Evolutionary conservation across 1,140 invertebrate species (phyloP).

Genomic region (Megathymus violae): DNA sequence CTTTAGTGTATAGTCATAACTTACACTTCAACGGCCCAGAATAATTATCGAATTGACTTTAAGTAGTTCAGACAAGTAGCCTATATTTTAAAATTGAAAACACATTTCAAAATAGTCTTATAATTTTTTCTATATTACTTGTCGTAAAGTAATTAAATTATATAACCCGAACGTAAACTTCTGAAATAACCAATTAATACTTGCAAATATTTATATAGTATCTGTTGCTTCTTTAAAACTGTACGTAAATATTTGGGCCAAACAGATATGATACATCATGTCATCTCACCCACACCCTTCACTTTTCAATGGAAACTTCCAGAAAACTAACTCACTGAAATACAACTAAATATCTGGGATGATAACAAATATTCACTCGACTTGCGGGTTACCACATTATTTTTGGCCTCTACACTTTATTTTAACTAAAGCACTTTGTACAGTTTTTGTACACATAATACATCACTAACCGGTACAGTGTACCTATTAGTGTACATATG

Average conservation of each 20-base stretch:
- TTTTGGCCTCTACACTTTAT: background rate
- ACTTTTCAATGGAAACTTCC: no score
- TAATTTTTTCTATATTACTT: background rate
- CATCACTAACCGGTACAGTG: background rate
- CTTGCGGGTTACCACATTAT: no score
- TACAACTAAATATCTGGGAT: no score
- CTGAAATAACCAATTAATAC: background rate
- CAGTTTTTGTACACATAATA: background rate
- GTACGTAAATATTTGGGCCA: background rate
- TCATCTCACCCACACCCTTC: background rate
- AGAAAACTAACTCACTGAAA: no score
- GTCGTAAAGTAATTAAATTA: background rate
- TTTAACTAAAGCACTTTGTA: background rate
- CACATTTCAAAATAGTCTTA: background rate
- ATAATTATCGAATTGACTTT: background rate
- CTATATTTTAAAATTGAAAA: background rate
- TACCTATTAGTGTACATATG: background rate
- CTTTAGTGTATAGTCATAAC: no score
- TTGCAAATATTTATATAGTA: background rate
- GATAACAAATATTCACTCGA: no score
- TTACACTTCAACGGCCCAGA: background rate
- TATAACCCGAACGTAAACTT: background rate
- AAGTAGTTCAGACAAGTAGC: conserved; percentile 2
- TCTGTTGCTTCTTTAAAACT: background rate
- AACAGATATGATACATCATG: background rate